Conservation (phyloP, 1,140 invertebrate genomes). For the Antheraea mylitta region DNA sequence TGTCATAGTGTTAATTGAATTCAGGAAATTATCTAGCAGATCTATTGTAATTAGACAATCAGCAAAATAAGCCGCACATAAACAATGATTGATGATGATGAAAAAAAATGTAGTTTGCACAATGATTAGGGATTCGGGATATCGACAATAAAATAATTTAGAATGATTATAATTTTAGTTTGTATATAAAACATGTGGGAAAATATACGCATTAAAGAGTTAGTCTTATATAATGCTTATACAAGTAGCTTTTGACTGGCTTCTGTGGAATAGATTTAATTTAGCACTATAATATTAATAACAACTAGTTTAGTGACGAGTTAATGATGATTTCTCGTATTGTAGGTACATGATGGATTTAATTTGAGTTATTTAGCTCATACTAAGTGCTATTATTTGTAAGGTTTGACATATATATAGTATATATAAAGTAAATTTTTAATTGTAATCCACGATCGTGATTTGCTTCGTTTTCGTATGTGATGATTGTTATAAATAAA, state of each 20-base stretch:
- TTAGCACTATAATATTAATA: slow-evolving; percentile 29
- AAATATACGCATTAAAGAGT: slow-evolving; percentile 71
- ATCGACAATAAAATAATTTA: slow-evolving; percentile 9
- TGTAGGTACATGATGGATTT: background rate
- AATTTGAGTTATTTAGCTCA: background rate
- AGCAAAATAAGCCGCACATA: too few species aligned
- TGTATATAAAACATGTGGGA: slow-evolving; percentile 64
- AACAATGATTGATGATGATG: too few species aligned
- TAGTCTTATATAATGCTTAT: slow-evolving; percentile 60
- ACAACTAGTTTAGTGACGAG: background rate
- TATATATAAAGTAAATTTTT: slow-evolving; percentile 7
- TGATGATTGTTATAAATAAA: slow-evolving; percentile 61
- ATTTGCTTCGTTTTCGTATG: slow-evolving; percentile 56
- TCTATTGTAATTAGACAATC: background rate
- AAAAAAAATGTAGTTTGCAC: background rate
- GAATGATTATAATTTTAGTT: slow-evolving; percentile 30
- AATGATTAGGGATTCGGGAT: background rate
- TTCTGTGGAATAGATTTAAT: slow-evolving; percentile 46
- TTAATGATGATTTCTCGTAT: background rate
- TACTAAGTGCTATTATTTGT: background rate
- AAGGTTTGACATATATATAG: slow-evolving; percentile 5
- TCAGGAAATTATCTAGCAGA: background rate
- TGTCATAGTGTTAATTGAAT: slow-evolving; percentile 3
- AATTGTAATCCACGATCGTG: slow-evolving; percentile 30
- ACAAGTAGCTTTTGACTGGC: slow-evolving; percentile 59